Conservation (phyloP, 2,797 vertebrate species). For the Eulemur albifrons region DNA sequence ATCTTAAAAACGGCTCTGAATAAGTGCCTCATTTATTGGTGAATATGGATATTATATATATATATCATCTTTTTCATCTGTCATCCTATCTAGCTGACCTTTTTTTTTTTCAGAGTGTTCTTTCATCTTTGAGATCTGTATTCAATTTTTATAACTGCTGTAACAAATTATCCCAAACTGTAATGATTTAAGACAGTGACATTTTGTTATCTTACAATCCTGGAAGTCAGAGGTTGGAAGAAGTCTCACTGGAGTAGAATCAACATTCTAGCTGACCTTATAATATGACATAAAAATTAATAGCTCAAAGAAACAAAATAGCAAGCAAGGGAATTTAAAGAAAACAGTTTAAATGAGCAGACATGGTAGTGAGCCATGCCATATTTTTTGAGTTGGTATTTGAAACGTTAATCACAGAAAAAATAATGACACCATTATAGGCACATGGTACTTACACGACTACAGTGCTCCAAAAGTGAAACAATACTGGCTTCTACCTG, state of each 20-base stretch:
- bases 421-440: background rate
- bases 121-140: no score
- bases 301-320: slow-evolving; percentile 18
- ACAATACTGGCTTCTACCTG: slow-evolving; percentile 90
- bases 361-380: background rate
- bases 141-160: no score
- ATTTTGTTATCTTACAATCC: no score
- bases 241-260: no score
- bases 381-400: background rate
- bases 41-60: background rate
- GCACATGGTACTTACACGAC: slow-evolving; percentile 87
- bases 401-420: background rate
- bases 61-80: background rate
- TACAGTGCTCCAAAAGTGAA: slow-evolving; percentile 91
- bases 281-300: slow-evolving; percentile 36
- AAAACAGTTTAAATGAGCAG: background rate
- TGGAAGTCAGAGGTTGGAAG: no score
- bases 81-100: background rate
- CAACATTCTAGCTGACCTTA: background rate
- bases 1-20: slow-evolving; percentile 25
- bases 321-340: background rate
- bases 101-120: background rate
- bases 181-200: no score
- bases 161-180: no score
- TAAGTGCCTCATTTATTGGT: background rate